Percentiles rank a stretch among this genome's conserved stretches.
Evolutionary conservation across 2,888 invertebrate species (phyloP).

Genomic region (Heliconius hortense): DNA sequence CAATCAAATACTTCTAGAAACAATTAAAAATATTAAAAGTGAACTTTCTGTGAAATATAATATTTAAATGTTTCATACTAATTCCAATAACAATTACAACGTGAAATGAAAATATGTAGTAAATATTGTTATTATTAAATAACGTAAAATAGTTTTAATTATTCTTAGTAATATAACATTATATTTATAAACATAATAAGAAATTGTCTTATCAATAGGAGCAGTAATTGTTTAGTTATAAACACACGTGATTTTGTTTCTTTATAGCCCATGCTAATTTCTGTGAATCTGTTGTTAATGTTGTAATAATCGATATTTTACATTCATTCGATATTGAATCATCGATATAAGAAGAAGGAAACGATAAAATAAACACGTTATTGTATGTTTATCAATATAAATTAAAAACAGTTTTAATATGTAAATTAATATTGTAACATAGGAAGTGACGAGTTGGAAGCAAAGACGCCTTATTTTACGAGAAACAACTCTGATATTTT

Average conservation of each 20-base stretch:
- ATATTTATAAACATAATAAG: slow-evolving; percentile 2
- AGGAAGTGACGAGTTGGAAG: not conserved
- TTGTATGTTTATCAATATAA: not conserved
- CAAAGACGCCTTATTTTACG: not conserved
- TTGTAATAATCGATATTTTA: slow-evolving; percentile 13
- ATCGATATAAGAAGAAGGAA: not conserved
- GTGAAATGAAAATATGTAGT: not conserved
- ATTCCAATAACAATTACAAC: not conserved
- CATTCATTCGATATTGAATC: not conserved
- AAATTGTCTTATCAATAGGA: slow-evolving; percentile 12
- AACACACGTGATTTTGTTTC: not conserved
- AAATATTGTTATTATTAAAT: not conserved
- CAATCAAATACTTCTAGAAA: not conserved
- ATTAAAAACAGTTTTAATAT: not conserved
- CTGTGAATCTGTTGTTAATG: not conserved
- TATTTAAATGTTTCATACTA: not conserved
- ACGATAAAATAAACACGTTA: not conserved
- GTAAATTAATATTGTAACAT: not conserved
- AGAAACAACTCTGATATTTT: not conserved
- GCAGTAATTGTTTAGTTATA: not conserved
- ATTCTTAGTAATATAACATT: not conserved
- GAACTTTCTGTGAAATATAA: not conserved
- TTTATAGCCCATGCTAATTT: not conserved
- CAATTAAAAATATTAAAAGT: not conserved
- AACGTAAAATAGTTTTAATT: not conserved